Evolutionary conservation across 2,797 vertebrate species (phyloP).

Genomic region (Danionella dracula): DNA sequence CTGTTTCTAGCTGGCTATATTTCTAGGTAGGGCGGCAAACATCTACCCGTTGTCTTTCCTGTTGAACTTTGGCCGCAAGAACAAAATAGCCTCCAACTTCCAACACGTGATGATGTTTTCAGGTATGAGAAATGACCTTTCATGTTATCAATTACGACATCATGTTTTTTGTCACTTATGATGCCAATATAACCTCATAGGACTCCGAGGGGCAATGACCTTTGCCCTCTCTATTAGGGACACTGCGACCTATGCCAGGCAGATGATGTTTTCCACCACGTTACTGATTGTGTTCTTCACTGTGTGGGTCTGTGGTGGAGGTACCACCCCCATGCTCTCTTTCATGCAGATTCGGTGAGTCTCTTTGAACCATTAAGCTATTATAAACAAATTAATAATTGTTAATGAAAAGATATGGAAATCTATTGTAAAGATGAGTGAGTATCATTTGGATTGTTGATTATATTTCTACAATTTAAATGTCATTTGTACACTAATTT

Average conservation of each 20-base stretch:
- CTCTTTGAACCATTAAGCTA: neutral
- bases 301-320: conserved; percentile 92
- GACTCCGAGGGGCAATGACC: conserved; percentile 93
- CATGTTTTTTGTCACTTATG: neutral
- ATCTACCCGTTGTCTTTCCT: conserved; percentile 95
- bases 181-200: conserved; percentile 55
- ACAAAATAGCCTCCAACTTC: conserved; percentile 88
- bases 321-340: conserved; percentile 89
- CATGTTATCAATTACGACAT: neutral
- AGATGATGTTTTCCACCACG: conserved; percentile 96
- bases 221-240: conserved; percentile 96
- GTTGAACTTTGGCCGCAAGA: conserved; percentile 90
- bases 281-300: conserved; percentile 96
- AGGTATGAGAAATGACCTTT: conserved; percentile 61
- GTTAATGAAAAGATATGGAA: too few relatives aligned
- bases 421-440: too few relatives aligned
- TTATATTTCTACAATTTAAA: too few relatives aligned
- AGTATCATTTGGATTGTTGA: too few relatives aligned
- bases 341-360: conserved; percentile 87
- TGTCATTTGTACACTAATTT: too few relatives aligned
- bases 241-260: conserved; percentile 88
- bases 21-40: conserved; percentile 92
- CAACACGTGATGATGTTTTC: conserved; percentile 99
- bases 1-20: conserved; percentile 81
- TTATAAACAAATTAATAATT: neutral